phyloP scores from a whole-genome alignment of 2,797 vertebrate species.

The Malacoraja senta region DNA sequence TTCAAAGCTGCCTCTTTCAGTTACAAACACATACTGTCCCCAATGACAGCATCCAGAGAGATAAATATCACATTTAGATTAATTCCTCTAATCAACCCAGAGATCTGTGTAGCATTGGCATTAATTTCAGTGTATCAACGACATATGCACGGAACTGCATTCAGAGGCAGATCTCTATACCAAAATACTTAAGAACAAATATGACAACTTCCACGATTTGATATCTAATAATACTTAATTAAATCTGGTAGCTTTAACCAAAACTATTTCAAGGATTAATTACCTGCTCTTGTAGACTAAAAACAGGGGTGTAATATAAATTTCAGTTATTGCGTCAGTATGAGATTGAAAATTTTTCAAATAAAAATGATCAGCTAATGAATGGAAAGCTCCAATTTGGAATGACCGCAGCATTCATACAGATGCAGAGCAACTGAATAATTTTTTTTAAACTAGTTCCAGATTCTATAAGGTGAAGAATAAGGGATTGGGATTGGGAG shows the following conservation, averaged over 20 bases:
- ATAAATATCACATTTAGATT: background rate
- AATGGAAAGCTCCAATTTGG: background rate
- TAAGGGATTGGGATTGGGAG: background rate
- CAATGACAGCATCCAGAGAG: background rate
- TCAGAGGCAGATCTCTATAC: background rate
- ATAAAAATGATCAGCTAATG: background rate
- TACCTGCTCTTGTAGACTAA: background rate
- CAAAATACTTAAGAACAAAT: background rate
- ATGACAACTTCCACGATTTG: background rate
- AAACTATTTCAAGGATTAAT: background rate
- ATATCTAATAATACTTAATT: background rate
- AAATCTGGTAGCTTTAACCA: background rate
- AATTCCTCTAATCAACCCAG: background rate
- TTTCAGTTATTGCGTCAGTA: background rate
- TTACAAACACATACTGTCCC: background rate
- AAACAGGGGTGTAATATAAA: background rate
- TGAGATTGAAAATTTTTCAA: background rate
- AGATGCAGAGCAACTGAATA: background rate
- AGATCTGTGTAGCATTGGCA: background rate
- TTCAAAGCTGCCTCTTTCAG: background rate
- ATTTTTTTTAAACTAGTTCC: background rate
- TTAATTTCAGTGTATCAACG: background rate
- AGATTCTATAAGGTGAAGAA: constrained; percentile 16
- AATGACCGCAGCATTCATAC: constrained; percentile 4
- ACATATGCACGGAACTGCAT: background rate